Base-by-base conservation (phyloP, 2,113 vertebrate species). In the Protobothrops flavoviridis region DNA sequence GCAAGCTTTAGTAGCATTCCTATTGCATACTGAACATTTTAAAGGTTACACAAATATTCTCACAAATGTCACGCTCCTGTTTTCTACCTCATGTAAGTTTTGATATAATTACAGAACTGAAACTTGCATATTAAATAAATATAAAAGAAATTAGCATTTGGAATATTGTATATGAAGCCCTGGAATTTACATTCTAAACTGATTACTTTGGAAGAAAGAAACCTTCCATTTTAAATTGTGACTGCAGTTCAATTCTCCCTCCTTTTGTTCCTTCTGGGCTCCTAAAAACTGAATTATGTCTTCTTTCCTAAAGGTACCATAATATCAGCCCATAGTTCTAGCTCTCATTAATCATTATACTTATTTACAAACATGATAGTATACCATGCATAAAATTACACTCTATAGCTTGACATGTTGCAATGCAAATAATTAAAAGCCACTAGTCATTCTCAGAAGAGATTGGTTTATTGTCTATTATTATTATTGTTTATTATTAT, bases 1-100 rank as follows among this genome's bases (percentile, higher is more conserved):
- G 29, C 74, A 56, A 86, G 85, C 6, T 81, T 93, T n/a, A n/a
- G 12, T 91, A 95, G 93, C 87, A 26, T 64, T 12, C 85, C 33
- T 20, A 93, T 94, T 69, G 24, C 53, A 92, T 88, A 56, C 20
- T 74, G 24, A 56, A 92, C 91, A 92, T 26, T 91, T 85, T 29
- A 93, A 95, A 96, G 55, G 48, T 96, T 93, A 89, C 13, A 91
- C 50, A 95, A 93, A 91, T 59, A 93, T 29, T 93, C n/a, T 61
- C 43, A 55, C 90, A 96, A 95, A 86, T 87, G 56, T 57, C 88
- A 91, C 1, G 20, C 21, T 23, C 56, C 85, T 93, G 50, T 95
- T 92, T 89, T 61, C 24, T 91, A 15, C 6, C 45, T 6, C 11
- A 56, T 87, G 17, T 90, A 93, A 94, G n/a, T 91, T 45, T 86